Base-by-base conservation (phyloP, 2,888 invertebrate species). In the Lutraria lutraria region DNA sequence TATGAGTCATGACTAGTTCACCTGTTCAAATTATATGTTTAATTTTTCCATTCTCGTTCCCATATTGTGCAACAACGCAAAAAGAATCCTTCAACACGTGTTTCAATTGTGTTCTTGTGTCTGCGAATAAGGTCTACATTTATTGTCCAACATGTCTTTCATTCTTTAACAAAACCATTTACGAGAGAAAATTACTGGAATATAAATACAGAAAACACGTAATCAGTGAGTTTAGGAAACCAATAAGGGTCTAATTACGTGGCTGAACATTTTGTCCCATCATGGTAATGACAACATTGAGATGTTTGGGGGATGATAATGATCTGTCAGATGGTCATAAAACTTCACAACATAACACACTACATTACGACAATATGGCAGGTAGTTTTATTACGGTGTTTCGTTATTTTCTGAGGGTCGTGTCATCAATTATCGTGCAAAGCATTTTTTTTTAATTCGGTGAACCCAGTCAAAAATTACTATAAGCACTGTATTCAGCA, bases 301-400 rank as follows among this genome's bases (percentile, higher is more conserved):
- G 25, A 68, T n/a, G 12, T 25, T 68, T 8, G 63, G 25, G n/a
- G 63, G 63, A 68, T 72, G 72, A 72, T 72, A 29, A 63, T 63
- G 16, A 53, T 53, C 72, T 83, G 12, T 83, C 63, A n/a, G 16
- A 60, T 19, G 15, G 63, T 72, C 68, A 68, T 83, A 83, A 83
- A 83, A 72, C 43, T 15, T 25, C 43, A 25, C 43, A 15, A 52
- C 83, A 29, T 72, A 68, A 72, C 52, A 83, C 21, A 25, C n/a
- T 34, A 31, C 56, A 54, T 31, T 54, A 54, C 72, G 76, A 76
- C 72, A 76, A 54, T 29, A 34, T 31, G 16, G 54, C n/a, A 72
- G 76, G 10, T 72, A 2, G 25, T 52, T 83, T 83, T 68, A 83
- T 83, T 83, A 53, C 53, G 43, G 34, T 83, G 60, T 29, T 83